Evolutionary conservation across 2,113 vertebrate species (phyloP), one percentile per base, ranked within the genome.

Genomic region (Pseudopodoces humilis): DNA sequence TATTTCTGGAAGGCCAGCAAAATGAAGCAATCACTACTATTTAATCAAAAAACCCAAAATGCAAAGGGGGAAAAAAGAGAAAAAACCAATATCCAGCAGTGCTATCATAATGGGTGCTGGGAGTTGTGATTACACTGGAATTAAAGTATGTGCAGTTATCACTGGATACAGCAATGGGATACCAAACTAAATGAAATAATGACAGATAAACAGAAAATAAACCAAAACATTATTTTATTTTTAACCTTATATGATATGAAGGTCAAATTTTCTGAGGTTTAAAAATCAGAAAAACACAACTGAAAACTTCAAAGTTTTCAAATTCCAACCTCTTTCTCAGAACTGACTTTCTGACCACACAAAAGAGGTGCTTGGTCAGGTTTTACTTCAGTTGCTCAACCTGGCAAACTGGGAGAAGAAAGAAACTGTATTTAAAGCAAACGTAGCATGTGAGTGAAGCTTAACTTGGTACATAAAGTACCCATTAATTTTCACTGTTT

Each of bases 401-500:
- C 50, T 79, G 56, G 35, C 63, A 88, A 91, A 60, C 12, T 33
- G 43, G 47, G 44, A 79, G 75, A 31, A 83, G 55, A 93, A 92
- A 46, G 58, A 62, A 91, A 77, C 71, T 86, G 82, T 67, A 72
- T 81, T 87, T 72, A 97, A 90, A 96, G 46, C 85, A 94, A 95
- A 95, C 44, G 77, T 68, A 96, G 81, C 95, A 93, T 87, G 74
- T 47, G 88, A 94, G 37, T 19, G 56, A 86, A 88, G 50, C 81
- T 82, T 84, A 86, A 60, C 89, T 63, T 91, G 92, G 80, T 87
- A 93, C 68, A 91, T 91, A 82, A 93, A 92, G 52, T 85, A 55
- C 65, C 55, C 53, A 94, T 92, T 93, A 91, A 91, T 78, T 96
- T 84, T 79, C 88, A 86, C 74, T 90, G n/a, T 80, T 94, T 96